These are phyloP conservation scores for Crioceris asparagi DNA, from an alignment of 2,888 invertebrate species.

Conservation along the genomic window DNA sequence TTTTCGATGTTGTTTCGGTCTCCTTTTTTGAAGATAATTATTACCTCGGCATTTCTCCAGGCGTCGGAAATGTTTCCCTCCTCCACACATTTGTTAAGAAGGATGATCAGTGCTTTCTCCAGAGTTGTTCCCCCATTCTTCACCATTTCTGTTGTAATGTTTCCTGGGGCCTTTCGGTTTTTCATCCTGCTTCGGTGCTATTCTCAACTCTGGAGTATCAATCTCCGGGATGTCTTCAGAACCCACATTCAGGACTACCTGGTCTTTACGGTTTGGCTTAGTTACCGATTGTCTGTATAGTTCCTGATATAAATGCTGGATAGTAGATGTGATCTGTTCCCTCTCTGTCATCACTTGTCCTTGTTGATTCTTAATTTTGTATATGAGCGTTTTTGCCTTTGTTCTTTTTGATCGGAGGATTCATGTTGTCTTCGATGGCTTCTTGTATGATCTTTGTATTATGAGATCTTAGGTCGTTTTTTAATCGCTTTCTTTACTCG, in stretches of 20 bases:
- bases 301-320: not conserved
- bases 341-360: not conserved
- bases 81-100: not conserved
- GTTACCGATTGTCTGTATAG: too few species aligned
- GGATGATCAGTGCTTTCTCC: not conserved
- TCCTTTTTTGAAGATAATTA: conserved; percentile 3
- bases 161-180: not conserved
- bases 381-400: not conserved
- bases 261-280: too few species aligned
- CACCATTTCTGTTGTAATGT: not conserved
- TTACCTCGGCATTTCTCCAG: too few species aligned
- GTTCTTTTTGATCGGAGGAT: conserved; percentile 2
- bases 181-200: conserved; percentile 1
- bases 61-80: conserved; percentile 1
- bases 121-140: too few species aligned
- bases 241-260: not conserved
- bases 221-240: not conserved
- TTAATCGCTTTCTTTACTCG: conserved; percentile 2
- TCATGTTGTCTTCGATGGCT: conserved; percentile 4
- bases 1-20: not conserved
- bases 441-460: conserved; percentile 4
- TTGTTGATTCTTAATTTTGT: not conserved
- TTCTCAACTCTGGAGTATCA: not conserved
- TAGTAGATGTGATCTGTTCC: not conserved
- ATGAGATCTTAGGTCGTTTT: conserved; percentile 6